phyloP scores from a whole-genome alignment of 30 jellyfish, hydroid and myxozoan genomes.

The Hydra vulgaris region DNA sequence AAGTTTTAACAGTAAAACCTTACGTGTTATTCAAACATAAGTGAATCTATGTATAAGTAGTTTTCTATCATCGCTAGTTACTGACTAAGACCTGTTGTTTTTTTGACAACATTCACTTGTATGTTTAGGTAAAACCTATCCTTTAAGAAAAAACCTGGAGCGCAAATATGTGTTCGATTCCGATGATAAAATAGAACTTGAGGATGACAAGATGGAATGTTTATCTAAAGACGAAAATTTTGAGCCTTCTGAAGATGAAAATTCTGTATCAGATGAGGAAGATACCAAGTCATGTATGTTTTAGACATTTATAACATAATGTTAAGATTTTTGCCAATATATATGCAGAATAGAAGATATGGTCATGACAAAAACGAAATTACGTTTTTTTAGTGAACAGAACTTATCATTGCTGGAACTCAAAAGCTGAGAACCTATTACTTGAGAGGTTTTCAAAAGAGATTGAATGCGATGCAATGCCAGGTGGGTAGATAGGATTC shows the following conservation, averaged over 20 bases:
- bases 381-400: not conserved
- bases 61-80: not conserved
- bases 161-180: not conserved
- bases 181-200: not conserved
- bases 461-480: too few relatives aligned
- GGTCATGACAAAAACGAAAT: not conserved
- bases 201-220: not conserved
- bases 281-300: not conserved
- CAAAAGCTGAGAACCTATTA: not conserved
- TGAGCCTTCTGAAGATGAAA: not conserved
- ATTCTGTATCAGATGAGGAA: not conserved
- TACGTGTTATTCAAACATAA: not conserved
- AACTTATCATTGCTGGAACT: not conserved
- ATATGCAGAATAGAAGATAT: not conserved
- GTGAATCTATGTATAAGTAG: not conserved
- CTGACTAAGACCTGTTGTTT: not conserved
- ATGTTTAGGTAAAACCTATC: not conserved
- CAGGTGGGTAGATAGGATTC: too few relatives aligned
- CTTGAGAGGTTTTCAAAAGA: not conserved
- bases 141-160: not conserved
- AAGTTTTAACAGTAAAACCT: too few relatives aligned
- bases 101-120: not conserved
- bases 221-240: not conserved
- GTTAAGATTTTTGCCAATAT: not conserved
- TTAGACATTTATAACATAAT: not conserved